Conservation (phyloP, 1,140 invertebrate genomes). For the Hyposmocoma kahamanoa region DNA sequence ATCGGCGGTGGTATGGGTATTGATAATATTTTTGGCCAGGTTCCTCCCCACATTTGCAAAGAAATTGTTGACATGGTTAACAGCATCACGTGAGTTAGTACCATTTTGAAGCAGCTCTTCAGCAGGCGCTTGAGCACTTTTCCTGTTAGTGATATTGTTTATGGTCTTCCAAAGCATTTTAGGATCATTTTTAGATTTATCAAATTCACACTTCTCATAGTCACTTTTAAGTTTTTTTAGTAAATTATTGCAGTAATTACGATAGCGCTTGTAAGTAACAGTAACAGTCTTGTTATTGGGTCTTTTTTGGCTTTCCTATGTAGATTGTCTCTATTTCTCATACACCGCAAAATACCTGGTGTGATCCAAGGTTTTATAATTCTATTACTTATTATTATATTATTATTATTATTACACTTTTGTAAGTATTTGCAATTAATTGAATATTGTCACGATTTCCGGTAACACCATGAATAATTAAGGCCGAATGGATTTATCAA, state of each 20-base stretch:
- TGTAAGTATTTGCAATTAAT: too few species aligned
- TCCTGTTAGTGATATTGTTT: not conserved
- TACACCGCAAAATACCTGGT: constrained; percentile 2
- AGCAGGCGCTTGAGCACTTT: not conserved
- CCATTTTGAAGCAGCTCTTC: not conserved
- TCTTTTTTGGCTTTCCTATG: not conserved
- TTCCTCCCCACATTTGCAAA: not conserved
- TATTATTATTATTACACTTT: too few species aligned
- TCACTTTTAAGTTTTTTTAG: constrained; percentile 6
- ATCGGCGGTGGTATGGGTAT: not conserved
- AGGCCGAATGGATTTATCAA: too few species aligned
- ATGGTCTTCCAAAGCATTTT: constrained; percentile 8
- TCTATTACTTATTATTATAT: too few species aligned
- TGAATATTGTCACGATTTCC: too few species aligned
- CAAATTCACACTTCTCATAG: too few species aligned
- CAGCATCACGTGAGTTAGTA: not conserved
- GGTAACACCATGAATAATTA: too few species aligned
- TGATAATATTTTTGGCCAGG: not conserved
- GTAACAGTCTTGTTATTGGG: not conserved
- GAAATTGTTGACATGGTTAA: constrained; percentile 4
- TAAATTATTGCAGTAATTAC: too few species aligned
- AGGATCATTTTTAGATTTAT: constrained; percentile 1
- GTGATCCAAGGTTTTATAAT: constrained; percentile 10
- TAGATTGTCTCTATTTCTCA: constrained; percentile 4
- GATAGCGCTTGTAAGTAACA: not conserved